Conservation (phyloP, 92 coral and sea anemone species). For the Zoanthus sociatus region DNA sequence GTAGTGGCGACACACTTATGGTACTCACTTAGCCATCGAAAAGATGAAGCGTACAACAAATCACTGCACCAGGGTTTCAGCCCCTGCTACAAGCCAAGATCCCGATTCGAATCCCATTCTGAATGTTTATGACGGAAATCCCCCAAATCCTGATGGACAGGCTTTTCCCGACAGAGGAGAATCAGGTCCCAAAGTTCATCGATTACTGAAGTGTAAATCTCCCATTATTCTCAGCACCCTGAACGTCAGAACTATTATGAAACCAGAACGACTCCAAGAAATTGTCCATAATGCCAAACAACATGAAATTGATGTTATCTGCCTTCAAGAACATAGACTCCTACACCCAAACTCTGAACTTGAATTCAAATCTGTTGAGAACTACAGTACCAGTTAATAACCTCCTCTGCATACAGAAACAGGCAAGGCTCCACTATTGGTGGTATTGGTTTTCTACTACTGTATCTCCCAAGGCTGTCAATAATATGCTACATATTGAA, state of each 20-base stretch:
- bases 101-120: neutral
- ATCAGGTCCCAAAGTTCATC: slow-evolving; percentile 11
- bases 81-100: neutral
- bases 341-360: neutral
- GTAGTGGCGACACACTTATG: too few species aligned
- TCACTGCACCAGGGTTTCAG: slow-evolving; percentile 9
- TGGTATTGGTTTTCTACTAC: slow-evolving; percentile 23
- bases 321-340: slow-evolving; percentile 18
- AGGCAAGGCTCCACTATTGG: slow-evolving; percentile 26
- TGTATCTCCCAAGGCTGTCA: too few species aligned
- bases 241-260: slow-evolving; percentile 8
- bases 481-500: too few species aligned
- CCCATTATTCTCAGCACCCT: slow-evolving; percentile 14
- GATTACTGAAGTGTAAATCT: slow-evolving; percentile 3
- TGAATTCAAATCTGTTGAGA: neutral
- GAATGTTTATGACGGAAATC: slow-evolving; percentile 7
- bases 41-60: slow-evolving; percentile 4
- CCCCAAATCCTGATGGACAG: neutral
- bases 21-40: slow-evolving; percentile 22
- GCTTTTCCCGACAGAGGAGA: neutral
- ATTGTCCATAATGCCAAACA: slow-evolving; percentile 8
- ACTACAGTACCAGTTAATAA: neutral
- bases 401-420: slow-evolving; percentile 33
- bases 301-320: slow-evolving; percentile 22
- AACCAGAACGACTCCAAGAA: neutral